These are phyloP conservation scores for Linhomoeus sp. DNA, from an alignment of 2,888 invertebrate genomes.

Conservation along the genomic window DNA sequence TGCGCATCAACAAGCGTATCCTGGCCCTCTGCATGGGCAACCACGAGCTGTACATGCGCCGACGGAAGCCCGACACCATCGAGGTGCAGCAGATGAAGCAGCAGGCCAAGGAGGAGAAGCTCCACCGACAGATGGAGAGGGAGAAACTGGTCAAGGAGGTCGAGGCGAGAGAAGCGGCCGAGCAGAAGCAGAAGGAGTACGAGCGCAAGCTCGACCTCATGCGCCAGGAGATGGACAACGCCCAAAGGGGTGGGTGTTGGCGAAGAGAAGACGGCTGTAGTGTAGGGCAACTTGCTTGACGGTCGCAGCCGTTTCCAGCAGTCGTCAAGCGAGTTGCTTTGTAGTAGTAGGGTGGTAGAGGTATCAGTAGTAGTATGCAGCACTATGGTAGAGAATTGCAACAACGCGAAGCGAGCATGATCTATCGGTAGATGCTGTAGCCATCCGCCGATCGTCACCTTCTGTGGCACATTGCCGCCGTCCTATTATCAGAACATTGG, in stretches of 20 bases:
- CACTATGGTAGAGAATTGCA: too few relatives aligned
- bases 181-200: conserved; percentile 87
- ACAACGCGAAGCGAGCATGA: too few relatives aligned
- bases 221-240: conserved; percentile 63
- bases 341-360: too few relatives aligned
- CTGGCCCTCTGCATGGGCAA: conserved; percentile 98
- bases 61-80: conserved; percentile 95
- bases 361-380: too few relatives aligned
- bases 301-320: too few relatives aligned
- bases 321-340: too few relatives aligned
- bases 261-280: too few relatives aligned
- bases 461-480: too few relatives aligned
- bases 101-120: conserved; percentile 40
- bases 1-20: conserved; percentile 95
- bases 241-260: conserved; percentile 48
- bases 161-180: conserved; percentile 82
- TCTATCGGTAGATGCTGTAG: too few relatives aligned
- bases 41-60: conserved; percentile 94
- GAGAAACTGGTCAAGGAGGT: conserved; percentile 66
- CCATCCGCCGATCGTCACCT: too few relatives aligned
- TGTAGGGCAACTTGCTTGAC: too few relatives aligned
- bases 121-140: conserved; percentile 10
- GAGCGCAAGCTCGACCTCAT: conserved; percentile 72
- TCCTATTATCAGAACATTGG: too few relatives aligned
- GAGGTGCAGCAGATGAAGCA: conserved; percentile 99